Evolutionary conservation across 2,888 invertebrate species (phyloP).

Genomic region (Drosophila atroscutellata): DNA sequence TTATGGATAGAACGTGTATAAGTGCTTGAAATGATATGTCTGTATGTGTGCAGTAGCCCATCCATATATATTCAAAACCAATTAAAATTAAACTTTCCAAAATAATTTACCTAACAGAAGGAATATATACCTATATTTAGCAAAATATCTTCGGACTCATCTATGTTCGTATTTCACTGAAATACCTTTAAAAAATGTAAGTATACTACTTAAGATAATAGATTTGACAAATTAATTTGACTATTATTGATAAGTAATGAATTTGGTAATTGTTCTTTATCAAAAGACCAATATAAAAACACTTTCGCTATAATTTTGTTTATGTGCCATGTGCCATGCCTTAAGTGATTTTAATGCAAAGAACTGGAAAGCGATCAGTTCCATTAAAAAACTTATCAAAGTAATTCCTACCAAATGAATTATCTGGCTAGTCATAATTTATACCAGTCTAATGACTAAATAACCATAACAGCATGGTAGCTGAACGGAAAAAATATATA

Average conservation of each 20-base stretch:
- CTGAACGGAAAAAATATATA: conserved; percentile 5
- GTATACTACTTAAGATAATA: background rate
- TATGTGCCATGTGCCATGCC: background rate
- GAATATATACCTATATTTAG: background rate
- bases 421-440: background rate
- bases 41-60: conserved; percentile 30
- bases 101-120: background rate
- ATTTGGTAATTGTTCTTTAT: conserved; percentile 15
- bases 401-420: background rate
- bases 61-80: conserved; percentile 9
- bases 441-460: background rate
- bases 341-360: background rate
- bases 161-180: background rate
- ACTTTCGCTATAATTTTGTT: conserved; percentile 4
- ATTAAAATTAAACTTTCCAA: background rate
- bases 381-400: conserved; percentile 5
- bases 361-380: background rate
- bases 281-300: background rate
- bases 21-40: conserved; percentile 17
- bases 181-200: background rate
- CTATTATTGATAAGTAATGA: conserved; percentile 4
- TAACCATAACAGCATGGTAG: background rate
- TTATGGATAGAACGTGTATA: background rate
- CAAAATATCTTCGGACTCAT: background rate
- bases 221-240: background rate